phyloP scores from a whole-genome alignment of 2,888 invertebrate genomes.

The Caenorhabditis macrosperma region DNA sequence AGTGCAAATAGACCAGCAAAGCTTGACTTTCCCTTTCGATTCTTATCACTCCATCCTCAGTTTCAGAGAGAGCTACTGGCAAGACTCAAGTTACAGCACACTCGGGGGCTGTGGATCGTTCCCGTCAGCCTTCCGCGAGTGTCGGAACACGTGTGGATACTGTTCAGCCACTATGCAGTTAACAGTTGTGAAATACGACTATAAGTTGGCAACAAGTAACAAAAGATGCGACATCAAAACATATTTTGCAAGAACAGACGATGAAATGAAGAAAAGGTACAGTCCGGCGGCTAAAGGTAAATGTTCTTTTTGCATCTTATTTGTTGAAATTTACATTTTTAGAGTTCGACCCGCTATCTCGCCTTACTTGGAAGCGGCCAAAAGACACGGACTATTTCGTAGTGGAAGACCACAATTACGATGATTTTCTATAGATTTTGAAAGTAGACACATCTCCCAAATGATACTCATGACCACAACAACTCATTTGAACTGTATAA shows the following conservation, averaged over 20 bases:
- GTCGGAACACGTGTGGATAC: constrained; percentile 75
- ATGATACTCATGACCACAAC: too few species aligned
- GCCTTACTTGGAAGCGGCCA: constrained; percentile 57
- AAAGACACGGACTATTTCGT: constrained; percentile 70
- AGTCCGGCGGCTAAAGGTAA: constrained; percentile 42
- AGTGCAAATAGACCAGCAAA: too few species aligned
- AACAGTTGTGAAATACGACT: constrained; percentile 63
- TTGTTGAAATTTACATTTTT: too few species aligned
- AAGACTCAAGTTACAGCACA: constrained; percentile 54
- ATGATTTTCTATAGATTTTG: constrained; percentile 40
- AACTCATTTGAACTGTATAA: background rate
- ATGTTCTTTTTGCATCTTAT: too few species aligned
- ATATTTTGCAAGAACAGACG: constrained; percentile 66
- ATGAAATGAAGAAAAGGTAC: constrained; percentile 50
- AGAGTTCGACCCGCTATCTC: constrained; percentile 70
- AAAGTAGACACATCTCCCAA: background rate
- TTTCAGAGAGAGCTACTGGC: constrained; percentile 68
- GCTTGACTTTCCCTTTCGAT: background rate
- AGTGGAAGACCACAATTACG: constrained; percentile 67
- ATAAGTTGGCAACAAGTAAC: constrained; percentile 58
- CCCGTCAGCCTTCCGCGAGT: constrained; percentile 77
- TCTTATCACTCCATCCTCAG: background rate
- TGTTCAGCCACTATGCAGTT: constrained; percentile 68
- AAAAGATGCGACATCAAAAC: constrained; percentile 65
- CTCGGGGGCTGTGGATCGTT: constrained; percentile 71